These are phyloP conservation scores for Orthosia gracilis DNA, from an alignment of 2,888 invertebrate genomes.

Conservation along the genomic window DNA sequence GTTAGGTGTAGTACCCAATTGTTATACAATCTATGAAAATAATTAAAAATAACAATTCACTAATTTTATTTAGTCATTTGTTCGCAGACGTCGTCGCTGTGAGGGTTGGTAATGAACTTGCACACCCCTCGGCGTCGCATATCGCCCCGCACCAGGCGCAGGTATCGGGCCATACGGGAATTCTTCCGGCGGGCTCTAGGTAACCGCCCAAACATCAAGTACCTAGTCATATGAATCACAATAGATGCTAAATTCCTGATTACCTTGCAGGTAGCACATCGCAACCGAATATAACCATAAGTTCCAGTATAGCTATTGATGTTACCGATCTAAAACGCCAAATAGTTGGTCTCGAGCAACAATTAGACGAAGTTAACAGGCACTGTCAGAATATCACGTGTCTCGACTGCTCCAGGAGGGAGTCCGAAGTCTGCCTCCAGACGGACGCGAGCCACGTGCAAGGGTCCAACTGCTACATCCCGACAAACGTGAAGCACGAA, in stretches of 20 bases:
- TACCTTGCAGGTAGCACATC: constrained; percentile 80
- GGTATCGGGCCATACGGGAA: constrained; percentile 81
- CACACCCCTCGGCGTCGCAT: constrained; percentile 85
- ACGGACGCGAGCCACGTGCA: constrained; percentile 32
- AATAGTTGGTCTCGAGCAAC: constrained; percentile 80
- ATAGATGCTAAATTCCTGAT: constrained; percentile 8
- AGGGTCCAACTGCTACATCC: constrained; percentile 61
- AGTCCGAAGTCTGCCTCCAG: constrained; percentile 60
- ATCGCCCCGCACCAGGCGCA: constrained; percentile 84
- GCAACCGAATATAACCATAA: constrained; percentile 81
- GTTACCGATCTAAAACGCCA: constrained; percentile 83
- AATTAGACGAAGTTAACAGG: constrained; percentile 78
- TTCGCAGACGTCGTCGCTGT: constrained; percentile 60
- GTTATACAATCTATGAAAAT: neutral
- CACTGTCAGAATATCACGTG: constrained; percentile 75
- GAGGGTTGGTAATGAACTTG: constrained; percentile 80
- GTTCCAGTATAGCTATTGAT: constrained; percentile 82
- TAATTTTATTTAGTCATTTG: neutral
- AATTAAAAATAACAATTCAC: neutral
- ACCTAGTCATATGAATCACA: neutral
- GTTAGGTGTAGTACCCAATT: too few relatives aligned
- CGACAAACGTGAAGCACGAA: constrained; percentile 56
- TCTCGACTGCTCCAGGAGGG: constrained; percentile 69
- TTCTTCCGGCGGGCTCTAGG: constrained; percentile 84
- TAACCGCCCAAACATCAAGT: constrained; percentile 56